These are phyloP conservation scores for Myzus persicae DNA, from an alignment of 1,140 invertebrate species.

Conservation along the genomic window DNA sequence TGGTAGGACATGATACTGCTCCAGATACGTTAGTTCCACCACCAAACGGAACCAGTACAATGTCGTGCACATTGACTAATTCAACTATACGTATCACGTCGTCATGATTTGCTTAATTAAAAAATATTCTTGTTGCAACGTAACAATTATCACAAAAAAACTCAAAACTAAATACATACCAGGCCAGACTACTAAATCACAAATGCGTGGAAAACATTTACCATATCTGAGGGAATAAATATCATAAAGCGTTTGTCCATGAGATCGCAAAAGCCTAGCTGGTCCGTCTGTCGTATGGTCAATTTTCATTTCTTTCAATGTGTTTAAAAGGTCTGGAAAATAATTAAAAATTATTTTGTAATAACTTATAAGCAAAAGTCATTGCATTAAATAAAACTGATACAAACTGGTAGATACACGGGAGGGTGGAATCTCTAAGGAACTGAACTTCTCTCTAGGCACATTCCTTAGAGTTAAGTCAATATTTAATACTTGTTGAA, in stretches of 20 bases:
- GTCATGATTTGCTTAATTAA: constrained; percentile 72
- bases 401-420: constrained; percentile 16
- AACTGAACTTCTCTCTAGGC: constrained; percentile 63
- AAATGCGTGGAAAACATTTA: constrained; percentile 81
- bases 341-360: constrained; percentile 57
- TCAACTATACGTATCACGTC: constrained; percentile 84
- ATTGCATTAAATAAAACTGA: background rate
- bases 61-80: constrained; percentile 76
- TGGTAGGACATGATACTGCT: constrained; percentile 82
- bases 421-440: constrained; percentile 69
- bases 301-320: constrained; percentile 71
- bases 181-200: constrained; percentile 94
- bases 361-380: background rate
- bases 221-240: constrained; percentile 77
- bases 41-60: constrained; percentile 94
- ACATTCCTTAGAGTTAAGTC: constrained; percentile 64
- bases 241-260: constrained; percentile 94
- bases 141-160: constrained; percentile 42
- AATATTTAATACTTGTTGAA: constrained; percentile 76
- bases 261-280: constrained; percentile 88
- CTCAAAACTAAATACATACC: constrained; percentile 64
- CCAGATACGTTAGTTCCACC: constrained; percentile 96
- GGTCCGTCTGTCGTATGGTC: constrained; percentile 79
- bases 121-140: background rate
- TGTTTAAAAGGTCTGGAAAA: constrained; percentile 71